Percentiles rank a stretch among this genome's conserved stretches.
Conservation (phyloP, 2,888 invertebrate species). For the Synanthedon myopaeformis region DNA sequence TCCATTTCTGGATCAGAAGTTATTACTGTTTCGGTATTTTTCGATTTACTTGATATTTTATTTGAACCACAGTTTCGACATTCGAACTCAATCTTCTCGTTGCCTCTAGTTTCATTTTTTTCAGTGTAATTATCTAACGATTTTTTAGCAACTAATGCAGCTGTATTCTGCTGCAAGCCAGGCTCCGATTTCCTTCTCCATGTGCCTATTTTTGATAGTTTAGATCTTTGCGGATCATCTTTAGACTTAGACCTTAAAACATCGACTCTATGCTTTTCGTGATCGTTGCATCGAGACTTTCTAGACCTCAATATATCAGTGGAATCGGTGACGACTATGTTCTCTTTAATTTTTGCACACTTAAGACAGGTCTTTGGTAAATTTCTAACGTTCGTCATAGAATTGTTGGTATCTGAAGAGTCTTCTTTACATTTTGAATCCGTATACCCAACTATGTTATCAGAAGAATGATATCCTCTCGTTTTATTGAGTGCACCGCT, state of each 20-base stretch:
- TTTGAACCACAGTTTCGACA: slow-evolving; percentile 60
- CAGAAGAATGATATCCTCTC: slow-evolving; percentile 58
- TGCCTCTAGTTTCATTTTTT: slow-evolving; percentile 37
- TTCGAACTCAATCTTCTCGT: slow-evolving; percentile 60
- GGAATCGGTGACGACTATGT: slow-evolving; percentile 50
- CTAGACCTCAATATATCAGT: slow-evolving; percentile 31
- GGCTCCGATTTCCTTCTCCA: slow-evolving; percentile 82
- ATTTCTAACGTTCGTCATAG: slow-evolving; percentile 38
- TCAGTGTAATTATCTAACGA: slow-evolving; percentile 48
- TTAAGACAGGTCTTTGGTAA: slow-evolving; percentile 59
- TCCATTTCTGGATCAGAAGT: slow-evolving; percentile 51
- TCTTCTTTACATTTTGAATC: slow-evolving; percentile 51
- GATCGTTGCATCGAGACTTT: slow-evolving; percentile 47
- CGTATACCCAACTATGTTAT: slow-evolving; percentile 52
- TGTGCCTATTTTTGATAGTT: slow-evolving; percentile 68
- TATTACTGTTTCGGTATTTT: slow-evolving; percentile 32
- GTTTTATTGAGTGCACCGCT: slow-evolving; percentile 43
- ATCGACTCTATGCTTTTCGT: slow-evolving; percentile 47
- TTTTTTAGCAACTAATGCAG: slow-evolving; percentile 38
- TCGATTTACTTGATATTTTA: slow-evolving; percentile 44
- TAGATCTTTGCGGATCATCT: slow-evolving; percentile 62
- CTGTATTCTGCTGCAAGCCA: slow-evolving; percentile 62
- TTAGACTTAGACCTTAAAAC: slow-evolving; percentile 61
- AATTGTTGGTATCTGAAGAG: slow-evolving; percentile 39
- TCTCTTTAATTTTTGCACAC: slow-evolving; percentile 64